Evolutionary conservation across 2,888 invertebrate species (phyloP), one percentile per base, ranked within the genome.

Genomic region (Acrobasis consociella): DNA sequence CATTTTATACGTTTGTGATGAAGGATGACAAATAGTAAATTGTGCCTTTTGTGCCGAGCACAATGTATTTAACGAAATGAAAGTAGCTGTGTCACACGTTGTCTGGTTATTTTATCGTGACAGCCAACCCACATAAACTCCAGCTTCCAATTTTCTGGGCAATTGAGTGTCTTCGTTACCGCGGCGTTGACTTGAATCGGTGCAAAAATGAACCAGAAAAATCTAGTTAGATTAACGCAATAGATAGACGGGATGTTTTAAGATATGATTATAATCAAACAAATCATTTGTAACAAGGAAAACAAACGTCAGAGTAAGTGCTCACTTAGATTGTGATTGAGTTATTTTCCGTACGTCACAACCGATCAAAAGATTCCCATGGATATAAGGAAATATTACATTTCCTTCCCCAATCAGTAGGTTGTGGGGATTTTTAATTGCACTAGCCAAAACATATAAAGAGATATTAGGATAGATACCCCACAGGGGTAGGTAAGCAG

Each of bases 91-190:
- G 42, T 56, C 42, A 56, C 42, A 17, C 42, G 17, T 56, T 62
- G 59, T 50, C 59, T 50, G 55, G 64, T 49, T 62, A 62, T 60
- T 56, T 62, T 60, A 65, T 58, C 56, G 42, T 37, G 11, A 58
- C 46, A 55, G 62, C 63, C 66, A 62, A 62, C 63, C 64, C 53
- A 55, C 66, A 62, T 66, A 66, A 65, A 68, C 65, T 64, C 22
- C 59, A 65, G 67, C 55, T 68, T 65, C 64, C 61, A 63, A 67
- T 70, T 70, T 71, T 65, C 68, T 65, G 65, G 62, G 58, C 67
- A 62, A 66, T 68, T 66, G 64, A 58, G 42, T 46, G 42, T 56
- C 22, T 7, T 17, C 39, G n/a, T 42, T 56, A 46, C 56, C 9
- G 56, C 22, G 55, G 55, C 17, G 17, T 46, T 42, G 42, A 22